phyloP scores from a whole-genome alignment of 2,888 invertebrate species.

The Callimorpha dominula region DNA sequence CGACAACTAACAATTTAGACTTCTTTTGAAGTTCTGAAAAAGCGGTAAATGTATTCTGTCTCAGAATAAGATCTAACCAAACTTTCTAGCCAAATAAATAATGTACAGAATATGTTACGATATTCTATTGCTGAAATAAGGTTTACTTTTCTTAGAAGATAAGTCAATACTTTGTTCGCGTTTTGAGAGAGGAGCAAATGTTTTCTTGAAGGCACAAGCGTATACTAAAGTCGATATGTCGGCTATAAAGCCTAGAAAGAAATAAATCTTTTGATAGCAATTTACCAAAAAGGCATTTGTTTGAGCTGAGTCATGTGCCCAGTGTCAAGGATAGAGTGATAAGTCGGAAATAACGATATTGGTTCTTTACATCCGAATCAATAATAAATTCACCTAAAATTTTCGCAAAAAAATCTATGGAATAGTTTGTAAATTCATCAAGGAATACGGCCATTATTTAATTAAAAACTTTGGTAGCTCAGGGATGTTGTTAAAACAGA shows the following conservation, averaged over 20 bases:
- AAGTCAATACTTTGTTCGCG: constrained; percentile 5
- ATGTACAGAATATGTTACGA: neutral
- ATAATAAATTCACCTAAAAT: no score
- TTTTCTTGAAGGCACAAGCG: neutral
- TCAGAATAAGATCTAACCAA: constrained; percentile 5
- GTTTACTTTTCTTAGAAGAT: neutral
- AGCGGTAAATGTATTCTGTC: neutral
- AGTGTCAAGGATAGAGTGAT: neutral
- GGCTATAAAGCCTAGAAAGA: neutral
- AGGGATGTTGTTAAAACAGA: neutral
- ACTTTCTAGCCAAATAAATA: constrained; percentile 2
- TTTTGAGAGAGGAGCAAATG: neutral
- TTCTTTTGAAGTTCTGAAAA: neutral
- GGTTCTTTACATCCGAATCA: no score
- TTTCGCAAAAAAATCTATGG: neutral
- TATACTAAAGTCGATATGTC: neutral
- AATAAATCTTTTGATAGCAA: neutral
- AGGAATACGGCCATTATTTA: neutral
- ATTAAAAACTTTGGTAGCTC: neutral
- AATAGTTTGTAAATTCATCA: neutral
- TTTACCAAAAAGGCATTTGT: neutral
- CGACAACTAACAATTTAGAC: neutral
- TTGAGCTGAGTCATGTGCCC: neutral
- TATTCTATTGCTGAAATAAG: constrained; percentile 1
- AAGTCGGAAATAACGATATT: no score